A percentile compares a stretch with the other conserved stretches of the same genome.
Evolutionary conservation across 2,888 invertebrate species (phyloP).

Genomic region (Amphimallon solstitiale): DNA sequence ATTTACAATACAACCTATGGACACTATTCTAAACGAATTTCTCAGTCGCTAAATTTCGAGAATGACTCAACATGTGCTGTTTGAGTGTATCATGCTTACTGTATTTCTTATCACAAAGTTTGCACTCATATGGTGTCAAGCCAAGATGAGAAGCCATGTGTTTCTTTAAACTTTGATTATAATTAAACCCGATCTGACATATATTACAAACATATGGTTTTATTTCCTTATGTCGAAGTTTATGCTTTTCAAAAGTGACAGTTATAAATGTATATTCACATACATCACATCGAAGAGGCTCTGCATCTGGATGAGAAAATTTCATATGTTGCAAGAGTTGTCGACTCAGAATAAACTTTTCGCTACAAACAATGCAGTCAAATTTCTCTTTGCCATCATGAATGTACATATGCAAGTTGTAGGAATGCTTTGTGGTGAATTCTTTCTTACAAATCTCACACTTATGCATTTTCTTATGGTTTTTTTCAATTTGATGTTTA

Average conservation of each 20-base stretch:
- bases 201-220: conserved; percentile 13
- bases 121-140: conserved; percentile 11
- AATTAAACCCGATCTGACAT: conserved; percentile 12
- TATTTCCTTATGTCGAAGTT: conserved; percentile 4
- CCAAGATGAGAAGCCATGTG: conserved; percentile 17
- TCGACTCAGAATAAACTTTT: conserved; percentile 6
- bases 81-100: conserved; percentile 10
- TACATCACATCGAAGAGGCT: conserved; percentile 3
- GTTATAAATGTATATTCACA: conserved; percentile 6
- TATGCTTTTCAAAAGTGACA: conserved; percentile 2
- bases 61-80: conserved; percentile 18
- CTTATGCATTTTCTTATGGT: conserved; percentile 17
- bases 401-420: not conserved
- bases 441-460: conserved; percentile 13
- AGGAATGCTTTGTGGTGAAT: conserved; percentile 15
- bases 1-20: not conserved
- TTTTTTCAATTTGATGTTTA: conserved; percentile 13
- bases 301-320: not conserved
- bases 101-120: conserved; percentile 14
- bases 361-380: not conserved
- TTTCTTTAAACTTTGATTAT: conserved; percentile 16
- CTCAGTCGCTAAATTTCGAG: not conserved
- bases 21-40: not conserved
- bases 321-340: conserved; percentile 16
- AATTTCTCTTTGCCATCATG: conserved; percentile 7